A percentile compares a stretch with the other conserved stretches of the same genome.
phyloP scores from a whole-genome alignment of 2,113 vertebrate species.

The Takifugu bimaculatus region DNA sequence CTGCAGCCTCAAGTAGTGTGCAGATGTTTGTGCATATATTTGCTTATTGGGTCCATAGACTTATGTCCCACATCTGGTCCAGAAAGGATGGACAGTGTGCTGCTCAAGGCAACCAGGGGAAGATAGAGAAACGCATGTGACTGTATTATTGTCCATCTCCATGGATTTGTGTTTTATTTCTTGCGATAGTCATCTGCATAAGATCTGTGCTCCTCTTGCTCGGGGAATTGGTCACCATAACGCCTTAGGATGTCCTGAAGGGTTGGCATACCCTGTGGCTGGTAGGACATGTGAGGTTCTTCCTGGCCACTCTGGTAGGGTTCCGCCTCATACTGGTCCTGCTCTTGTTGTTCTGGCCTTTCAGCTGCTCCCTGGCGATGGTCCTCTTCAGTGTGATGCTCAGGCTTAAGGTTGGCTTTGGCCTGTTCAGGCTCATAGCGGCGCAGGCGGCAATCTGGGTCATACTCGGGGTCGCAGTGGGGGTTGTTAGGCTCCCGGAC shows the following conservation, averaged over 20 bases:
- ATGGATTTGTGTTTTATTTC: slow-evolving; percentile 55
- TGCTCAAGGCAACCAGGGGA: slow-evolving; percentile 17
- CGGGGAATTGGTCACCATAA: slow-evolving; percentile 64
- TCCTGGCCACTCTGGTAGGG: slow-evolving; percentile 76
- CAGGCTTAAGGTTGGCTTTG: not conserved
- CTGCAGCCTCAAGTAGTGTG: slow-evolving; percentile 20
- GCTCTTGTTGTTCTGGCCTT: slow-evolving; percentile 41
- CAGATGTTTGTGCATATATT: slow-evolving; percentile 25
- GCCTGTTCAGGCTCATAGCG: slow-evolving; percentile 53
- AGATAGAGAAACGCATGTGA: slow-evolving; percentile 25
- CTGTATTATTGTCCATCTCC: slow-evolving; percentile 53
- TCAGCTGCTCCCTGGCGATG: slow-evolving; percentile 48
- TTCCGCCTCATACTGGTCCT: slow-evolving; percentile 68
- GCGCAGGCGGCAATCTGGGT: slow-evolving; percentile 73
- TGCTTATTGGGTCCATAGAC: slow-evolving; percentile 49
- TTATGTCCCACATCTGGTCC: slow-evolving; percentile 41
- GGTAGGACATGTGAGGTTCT: slow-evolving; percentile 67
- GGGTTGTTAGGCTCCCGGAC: slow-evolving; percentile 71
- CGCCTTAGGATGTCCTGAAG: slow-evolving; percentile 73
- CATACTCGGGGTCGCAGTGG: slow-evolving; percentile 77
- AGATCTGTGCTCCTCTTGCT: slow-evolving; percentile 68
- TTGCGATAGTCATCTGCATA: slow-evolving; percentile 74
- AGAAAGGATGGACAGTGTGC: slow-evolving; percentile 11
- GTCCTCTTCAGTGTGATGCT: slow-evolving; percentile 36
- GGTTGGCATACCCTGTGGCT: slow-evolving; percentile 54